Evolutionary conservation across 2,888 invertebrate species (phyloP).

Genomic region (Protodeltote pygarga): DNA sequence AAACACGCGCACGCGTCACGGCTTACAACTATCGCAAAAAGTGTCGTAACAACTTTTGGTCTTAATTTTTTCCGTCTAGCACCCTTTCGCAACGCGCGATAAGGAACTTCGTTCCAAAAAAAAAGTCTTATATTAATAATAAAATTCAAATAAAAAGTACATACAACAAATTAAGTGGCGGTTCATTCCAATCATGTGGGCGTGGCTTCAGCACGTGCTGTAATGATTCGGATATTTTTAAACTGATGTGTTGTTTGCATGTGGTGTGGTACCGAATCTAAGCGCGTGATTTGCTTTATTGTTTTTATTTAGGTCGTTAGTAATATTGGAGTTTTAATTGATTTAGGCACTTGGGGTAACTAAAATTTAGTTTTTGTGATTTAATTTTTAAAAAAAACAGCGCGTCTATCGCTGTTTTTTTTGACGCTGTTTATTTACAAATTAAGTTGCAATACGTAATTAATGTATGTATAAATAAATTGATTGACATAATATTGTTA

Average conservation of each 20-base stretch:
- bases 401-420: too few relatives aligned
- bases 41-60: constrained; percentile 9
- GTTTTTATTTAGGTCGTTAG: constrained; percentile 1
- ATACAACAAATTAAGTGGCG: background rate
- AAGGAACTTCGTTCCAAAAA: constrained; percentile 21
- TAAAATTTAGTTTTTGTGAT: too few relatives aligned
- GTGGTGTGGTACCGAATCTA: background rate
- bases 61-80: constrained; percentile 21
- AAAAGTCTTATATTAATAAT: too few relatives aligned
- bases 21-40: too few relatives aligned
- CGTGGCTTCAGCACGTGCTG: constrained; percentile 1
- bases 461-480: background rate
- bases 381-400: too few relatives aligned
- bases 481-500: constrained; percentile 2
- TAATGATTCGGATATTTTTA: constrained; percentile 2
- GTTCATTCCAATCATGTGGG: background rate
- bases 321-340: too few relatives aligned
- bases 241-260: constrained; percentile 12
- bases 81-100: constrained; percentile 23
- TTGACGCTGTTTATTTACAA: too few relatives aligned
- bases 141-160: background rate
- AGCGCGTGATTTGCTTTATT: constrained; percentile 3
- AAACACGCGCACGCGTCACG: too few relatives aligned
- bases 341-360: too few relatives aligned
- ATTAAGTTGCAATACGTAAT: too few relatives aligned